Conservation (phyloP, 2,113 vertebrate genomes). For the Syrmaticus mikado region DNA sequence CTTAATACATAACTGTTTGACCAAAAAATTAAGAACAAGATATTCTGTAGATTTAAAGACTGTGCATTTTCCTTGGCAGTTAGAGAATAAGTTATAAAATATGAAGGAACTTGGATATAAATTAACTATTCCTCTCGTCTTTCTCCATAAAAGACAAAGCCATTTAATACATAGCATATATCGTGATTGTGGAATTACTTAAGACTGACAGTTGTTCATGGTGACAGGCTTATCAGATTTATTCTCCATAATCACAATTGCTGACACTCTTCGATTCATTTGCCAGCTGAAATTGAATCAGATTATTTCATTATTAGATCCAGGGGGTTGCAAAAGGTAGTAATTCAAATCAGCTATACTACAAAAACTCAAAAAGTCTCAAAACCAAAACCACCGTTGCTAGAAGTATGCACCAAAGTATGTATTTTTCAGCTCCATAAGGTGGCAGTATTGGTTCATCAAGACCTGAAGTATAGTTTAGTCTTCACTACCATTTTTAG, state of each 20-base stretch:
- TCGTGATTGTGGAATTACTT: not conserved
- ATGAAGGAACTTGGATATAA: no score
- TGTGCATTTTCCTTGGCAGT: not conserved
- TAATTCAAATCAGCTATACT: not conserved
- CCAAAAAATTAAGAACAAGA: not conserved
- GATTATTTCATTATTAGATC: not conserved
- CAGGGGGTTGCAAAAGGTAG: not conserved
- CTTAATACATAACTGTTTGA: not conserved
- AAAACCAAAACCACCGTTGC: not conserved
- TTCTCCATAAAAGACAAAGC: not conserved
- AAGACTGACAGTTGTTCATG: not conserved
- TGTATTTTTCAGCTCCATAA: not conserved
- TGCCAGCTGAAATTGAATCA: not conserved
- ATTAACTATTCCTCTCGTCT: not conserved
- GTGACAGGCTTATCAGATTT: not conserved
- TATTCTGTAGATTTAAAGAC: not conserved
- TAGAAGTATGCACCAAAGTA: not conserved
- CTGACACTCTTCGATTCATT: not conserved
- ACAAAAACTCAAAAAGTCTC: not conserved
- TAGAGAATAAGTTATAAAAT: not conserved
- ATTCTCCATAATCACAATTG: not conserved
- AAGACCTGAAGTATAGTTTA: not conserved
- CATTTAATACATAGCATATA: not conserved
- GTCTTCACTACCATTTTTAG: not conserved
- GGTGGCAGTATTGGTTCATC: constrained; percentile 44